phyloP scores from a whole-genome alignment of 2,888 invertebrate species.

The Epiblema foenella region DNA sequence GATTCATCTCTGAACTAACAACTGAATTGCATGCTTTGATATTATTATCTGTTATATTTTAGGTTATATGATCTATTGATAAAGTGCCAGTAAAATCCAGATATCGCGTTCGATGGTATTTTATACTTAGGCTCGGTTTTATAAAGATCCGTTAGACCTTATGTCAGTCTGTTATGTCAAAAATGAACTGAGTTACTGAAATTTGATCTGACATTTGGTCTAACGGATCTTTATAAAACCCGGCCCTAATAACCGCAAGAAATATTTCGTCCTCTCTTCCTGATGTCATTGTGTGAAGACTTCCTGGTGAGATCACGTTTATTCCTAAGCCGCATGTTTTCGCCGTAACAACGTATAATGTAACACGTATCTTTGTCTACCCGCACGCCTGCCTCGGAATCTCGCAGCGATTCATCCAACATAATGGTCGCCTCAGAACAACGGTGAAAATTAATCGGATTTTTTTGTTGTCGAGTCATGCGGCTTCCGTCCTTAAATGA shows the following conservation, averaged over 20 bases:
- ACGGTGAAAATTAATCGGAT: conserved; percentile 76
- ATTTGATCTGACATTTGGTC: too few species aligned
- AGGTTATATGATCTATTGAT: background rate
- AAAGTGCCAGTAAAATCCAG: conserved; percentile 2
- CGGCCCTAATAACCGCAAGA: conserved; percentile 29
- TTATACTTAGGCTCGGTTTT: too few species aligned
- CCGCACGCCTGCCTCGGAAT: conserved; percentile 60
- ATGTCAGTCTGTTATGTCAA: too few species aligned
- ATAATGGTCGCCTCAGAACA: conserved; percentile 60
- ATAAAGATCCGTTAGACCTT: too few species aligned
- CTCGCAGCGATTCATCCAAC: conserved; percentile 70
- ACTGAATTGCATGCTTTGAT: background rate
- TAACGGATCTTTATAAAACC: too few species aligned
- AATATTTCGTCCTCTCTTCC: conserved; percentile 59
- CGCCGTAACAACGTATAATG: conserved; percentile 52
- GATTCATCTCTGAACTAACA: background rate
- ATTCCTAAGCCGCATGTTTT: conserved; percentile 61
- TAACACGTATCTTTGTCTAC: conserved; percentile 63
- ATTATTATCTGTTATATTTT: background rate
- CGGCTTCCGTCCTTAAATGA: conserved; percentile 80
- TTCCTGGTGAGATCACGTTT: conserved; percentile 77
- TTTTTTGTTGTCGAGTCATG: conserved; percentile 77
- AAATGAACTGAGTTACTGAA: too few species aligned
- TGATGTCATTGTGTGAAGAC: conserved; percentile 60
- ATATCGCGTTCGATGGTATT: conserved; percentile 18